Conservation (phyloP, 2,797 vertebrate genomes). For the Molossus molossus region DNA sequence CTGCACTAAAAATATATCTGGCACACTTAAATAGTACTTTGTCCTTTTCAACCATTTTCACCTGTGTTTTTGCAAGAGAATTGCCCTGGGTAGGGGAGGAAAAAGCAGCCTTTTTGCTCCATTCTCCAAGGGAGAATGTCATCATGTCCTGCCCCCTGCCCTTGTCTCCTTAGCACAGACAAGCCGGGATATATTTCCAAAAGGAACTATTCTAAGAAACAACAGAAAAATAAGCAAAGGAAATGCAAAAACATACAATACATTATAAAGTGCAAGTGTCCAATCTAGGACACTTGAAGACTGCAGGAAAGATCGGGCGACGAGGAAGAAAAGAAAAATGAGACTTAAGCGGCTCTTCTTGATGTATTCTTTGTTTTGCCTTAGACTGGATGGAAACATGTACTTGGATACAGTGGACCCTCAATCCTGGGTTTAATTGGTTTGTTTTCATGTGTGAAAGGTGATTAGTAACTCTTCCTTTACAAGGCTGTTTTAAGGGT, state of each 20-base stretch:
- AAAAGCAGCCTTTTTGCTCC: background rate
- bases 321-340: too few relatives aligned
- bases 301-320: background rate
- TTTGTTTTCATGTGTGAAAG: background rate
- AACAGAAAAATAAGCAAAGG: conserved; percentile 24
- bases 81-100: background rate
- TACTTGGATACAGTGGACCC: accelerated
- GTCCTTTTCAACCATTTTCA: background rate
- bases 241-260: background rate
- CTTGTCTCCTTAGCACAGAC: background rate
- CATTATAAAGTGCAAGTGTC: background rate
- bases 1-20: background rate
- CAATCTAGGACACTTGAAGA: background rate
- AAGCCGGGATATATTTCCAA: conserved; percentile 1
- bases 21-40: background rate
- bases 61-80: background rate
- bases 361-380: background rate
- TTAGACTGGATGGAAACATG: background rate
- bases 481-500: background rate
- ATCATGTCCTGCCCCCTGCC: background rate
- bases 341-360: background rate
- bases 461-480: background rate
- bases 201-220: background rate
- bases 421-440: background rate
- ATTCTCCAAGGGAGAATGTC: background rate